Evolutionary conservation across 1,140 invertebrate species (phyloP).

Genomic region (Propsilocerus akamusi): DNA sequence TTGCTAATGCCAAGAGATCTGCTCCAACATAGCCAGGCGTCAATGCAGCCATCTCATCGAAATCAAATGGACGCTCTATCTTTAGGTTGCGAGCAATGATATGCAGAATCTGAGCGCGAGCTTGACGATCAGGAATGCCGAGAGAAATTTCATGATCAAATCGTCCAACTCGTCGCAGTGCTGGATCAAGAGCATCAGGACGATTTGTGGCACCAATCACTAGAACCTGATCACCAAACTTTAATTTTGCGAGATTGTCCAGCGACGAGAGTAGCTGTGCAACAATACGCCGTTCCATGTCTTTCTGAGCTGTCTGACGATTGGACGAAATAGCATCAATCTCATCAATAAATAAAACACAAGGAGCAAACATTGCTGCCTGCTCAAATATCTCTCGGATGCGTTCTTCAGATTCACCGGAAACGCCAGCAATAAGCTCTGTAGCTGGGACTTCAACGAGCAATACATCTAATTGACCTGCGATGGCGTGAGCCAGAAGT

Average conservation of each 20-base stretch:
- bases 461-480: slow-evolving; percentile 61
- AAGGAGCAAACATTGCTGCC: slow-evolving; percentile 50
- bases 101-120: slow-evolving; percentile 54
- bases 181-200: slow-evolving; percentile 83
- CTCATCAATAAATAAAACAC: slow-evolving; percentile 87
- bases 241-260: slow-evolving; percentile 50
- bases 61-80: slow-evolving; percentile 48
- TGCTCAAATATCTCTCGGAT: slow-evolving; percentile 81
- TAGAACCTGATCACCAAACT: slow-evolving; percentile 50
- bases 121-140: slow-evolving; percentile 76
- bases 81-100: slow-evolving; percentile 50
- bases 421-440: slow-evolving; percentile 84
- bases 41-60: slow-evolving; percentile 49
- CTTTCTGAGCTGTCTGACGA: slow-evolving; percentile 70
- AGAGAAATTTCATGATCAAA: slow-evolving; percentile 87
- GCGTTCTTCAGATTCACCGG: slow-evolving; percentile 86
- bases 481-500: slow-evolving; percentile 76
- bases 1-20: slow-evolving; percentile 71
- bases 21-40: slow-evolving; percentile 96
- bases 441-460: slow-evolving; percentile 74
- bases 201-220: slow-evolving; percentile 91
- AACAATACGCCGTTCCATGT: slow-evolving; percentile 91
- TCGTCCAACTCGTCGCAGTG: slow-evolving; percentile 74
- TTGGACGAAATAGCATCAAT: slow-evolving; percentile 80
- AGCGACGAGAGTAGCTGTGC: slow-evolving; percentile 76